These are phyloP conservation scores for Aspiorhynchus laticeps DNA, from an alignment of 2,113 vertebrate genomes.

Conservation along the genomic window DNA sequence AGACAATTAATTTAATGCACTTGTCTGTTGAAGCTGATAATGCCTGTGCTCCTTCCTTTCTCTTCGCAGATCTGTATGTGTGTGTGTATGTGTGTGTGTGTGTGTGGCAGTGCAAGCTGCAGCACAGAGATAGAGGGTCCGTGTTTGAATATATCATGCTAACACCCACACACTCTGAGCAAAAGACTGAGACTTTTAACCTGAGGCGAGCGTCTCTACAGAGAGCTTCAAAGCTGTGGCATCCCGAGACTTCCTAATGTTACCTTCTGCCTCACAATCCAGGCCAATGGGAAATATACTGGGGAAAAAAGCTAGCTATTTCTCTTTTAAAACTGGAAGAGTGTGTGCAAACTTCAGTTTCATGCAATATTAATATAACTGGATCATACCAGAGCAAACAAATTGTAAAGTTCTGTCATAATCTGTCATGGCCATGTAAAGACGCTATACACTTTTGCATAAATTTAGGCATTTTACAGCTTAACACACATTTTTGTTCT, in stretches of 20 bases:
- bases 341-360: background rate
- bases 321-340: background rate
- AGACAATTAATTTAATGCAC: background rate
- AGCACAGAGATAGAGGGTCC: slow-evolving; percentile 72
- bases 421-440: background rate
- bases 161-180: slow-evolving; percentile 69
- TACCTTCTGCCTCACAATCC: background rate
- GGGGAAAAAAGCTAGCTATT: background rate
- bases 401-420: background rate
- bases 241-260: background rate
- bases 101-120: slow-evolving; percentile 52
- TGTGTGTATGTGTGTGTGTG: slow-evolving; percentile 7
- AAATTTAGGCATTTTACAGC: background rate
- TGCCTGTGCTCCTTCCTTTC: background rate
- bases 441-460: background rate
- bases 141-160: slow-evolving; percentile 60
- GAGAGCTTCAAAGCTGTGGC: slow-evolving; percentile 46
- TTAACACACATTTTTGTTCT: background rate
- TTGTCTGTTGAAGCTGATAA: background rate
- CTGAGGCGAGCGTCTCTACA: slow-evolving; percentile 72
- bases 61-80: background rate
- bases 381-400: background rate
- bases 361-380: background rate
- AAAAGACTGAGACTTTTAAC: slow-evolving; percentile 71
- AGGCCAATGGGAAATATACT: background rate